Evolutionary conservation across 2,113 vertebrate genomes (phyloP).

Genomic region (Ceratotherium simum): DNA sequence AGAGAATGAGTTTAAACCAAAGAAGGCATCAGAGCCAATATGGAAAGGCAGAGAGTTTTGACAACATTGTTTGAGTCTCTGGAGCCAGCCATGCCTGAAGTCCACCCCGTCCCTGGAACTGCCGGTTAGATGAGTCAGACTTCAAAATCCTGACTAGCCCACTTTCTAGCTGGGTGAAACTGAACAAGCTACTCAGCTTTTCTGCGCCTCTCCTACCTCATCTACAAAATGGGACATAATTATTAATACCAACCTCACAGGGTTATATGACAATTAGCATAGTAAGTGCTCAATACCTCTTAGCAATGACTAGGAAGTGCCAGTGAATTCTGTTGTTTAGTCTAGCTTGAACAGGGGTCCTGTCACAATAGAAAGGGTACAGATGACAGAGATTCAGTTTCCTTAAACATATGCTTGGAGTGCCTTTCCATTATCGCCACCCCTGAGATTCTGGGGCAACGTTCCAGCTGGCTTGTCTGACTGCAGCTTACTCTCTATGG

Average conservation of each 20-base stretch:
- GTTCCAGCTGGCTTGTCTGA: background rate
- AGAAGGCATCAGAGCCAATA: background rate
- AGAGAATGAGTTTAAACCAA: background rate
- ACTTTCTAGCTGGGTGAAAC: background rate
- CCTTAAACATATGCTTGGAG: background rate
- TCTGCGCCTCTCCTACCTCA: background rate
- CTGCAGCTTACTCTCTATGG: background rate
- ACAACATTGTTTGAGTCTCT: background rate
- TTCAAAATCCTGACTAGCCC: background rate
- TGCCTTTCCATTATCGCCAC: background rate
- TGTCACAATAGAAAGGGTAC: background rate
- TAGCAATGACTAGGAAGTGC: background rate
- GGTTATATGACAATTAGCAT: background rate
- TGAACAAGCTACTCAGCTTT: background rate
- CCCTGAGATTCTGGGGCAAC: background rate
- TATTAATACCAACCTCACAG: background rate
- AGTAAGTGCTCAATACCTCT: background rate
- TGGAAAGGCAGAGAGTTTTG: background rate
- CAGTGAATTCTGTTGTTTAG: background rate
- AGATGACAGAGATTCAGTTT: background rate
- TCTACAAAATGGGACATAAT: background rate
- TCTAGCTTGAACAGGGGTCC: background rate
- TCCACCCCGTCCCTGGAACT: background rate
- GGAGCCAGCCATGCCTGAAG: background rate
- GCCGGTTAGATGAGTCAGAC: background rate